A percentile compares a stretch with the other conserved stretches of the same genome.
Evolutionary conservation across 2,113 vertebrate species (phyloP).

Genomic region (Alexandromys fortis): DNA sequence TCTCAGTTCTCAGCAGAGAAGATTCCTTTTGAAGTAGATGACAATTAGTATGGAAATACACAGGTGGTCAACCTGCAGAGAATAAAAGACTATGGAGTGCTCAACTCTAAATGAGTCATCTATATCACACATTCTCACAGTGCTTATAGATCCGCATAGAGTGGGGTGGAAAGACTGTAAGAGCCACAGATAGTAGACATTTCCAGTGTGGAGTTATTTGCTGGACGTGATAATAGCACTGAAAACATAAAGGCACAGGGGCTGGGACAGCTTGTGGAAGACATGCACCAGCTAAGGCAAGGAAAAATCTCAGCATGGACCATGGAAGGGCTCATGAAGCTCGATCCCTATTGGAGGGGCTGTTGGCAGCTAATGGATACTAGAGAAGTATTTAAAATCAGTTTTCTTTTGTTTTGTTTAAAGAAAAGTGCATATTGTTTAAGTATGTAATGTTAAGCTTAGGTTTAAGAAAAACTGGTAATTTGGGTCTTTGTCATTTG

Average conservation of each 20-base stretch:
- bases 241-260: background rate
- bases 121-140: background rate
- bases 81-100: background rate
- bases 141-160: background rate
- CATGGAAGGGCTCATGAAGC: too few species aligned
- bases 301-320: background rate
- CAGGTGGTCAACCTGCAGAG: background rate
- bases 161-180: too few species aligned
- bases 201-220: too few species aligned
- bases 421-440: too few species aligned
- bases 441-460: too few species aligned
- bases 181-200: background rate
- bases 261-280: background rate
- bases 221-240: too few species aligned
- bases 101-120: background rate
- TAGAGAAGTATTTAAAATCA: background rate
- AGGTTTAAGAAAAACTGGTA: too few species aligned
- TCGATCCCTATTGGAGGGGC: background rate
- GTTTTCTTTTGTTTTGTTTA: too few species aligned
- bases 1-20: background rate
- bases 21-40: background rate
- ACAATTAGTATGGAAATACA: background rate
- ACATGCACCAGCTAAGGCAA: background rate
- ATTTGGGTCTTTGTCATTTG: too few species aligned
- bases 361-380: background rate